These are phyloP conservation scores for Tauraco erythrolophus DNA, from an alignment of 2,113 vertebrate species.

Conservation along the genomic window DNA sequence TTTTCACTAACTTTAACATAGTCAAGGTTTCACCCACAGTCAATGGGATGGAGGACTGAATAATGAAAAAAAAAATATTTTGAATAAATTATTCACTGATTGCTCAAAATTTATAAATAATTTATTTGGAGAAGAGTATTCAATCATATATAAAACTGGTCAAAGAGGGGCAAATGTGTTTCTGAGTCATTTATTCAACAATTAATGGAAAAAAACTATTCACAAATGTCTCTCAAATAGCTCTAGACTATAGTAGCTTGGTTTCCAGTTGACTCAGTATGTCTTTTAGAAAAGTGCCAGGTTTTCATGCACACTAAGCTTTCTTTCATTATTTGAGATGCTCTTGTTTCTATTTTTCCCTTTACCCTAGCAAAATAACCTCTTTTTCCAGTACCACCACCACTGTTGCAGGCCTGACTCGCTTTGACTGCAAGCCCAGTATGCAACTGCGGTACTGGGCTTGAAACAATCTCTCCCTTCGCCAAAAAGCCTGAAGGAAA, in stretches of 20 bases:
- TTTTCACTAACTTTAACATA: not conserved
- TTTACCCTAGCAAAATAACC: not conserved
- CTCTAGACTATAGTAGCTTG: slow-evolving; percentile 12
- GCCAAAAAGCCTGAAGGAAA: not conserved
- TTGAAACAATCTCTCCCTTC: not conserved
- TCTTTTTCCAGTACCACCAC: not conserved
- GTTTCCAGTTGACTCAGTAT: slow-evolving; percentile 45
- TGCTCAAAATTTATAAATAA: slow-evolving; percentile 56
- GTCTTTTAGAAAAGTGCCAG: slow-evolving; percentile 33
- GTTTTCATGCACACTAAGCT: slow-evolving; percentile 20
- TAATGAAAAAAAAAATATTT: slow-evolving; percentile 47
- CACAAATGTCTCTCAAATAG: slow-evolving; percentile 44
- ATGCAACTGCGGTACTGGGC: not conserved
- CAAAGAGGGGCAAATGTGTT: slow-evolving; percentile 41
- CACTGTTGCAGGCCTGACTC: not conserved
- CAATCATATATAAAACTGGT: slow-evolving; percentile 8
- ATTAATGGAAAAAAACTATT: slow-evolving; percentile 15
- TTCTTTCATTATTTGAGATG: slow-evolving; percentile 8
- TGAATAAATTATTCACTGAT: slow-evolving; percentile 49
- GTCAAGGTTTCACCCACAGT: not conserved
- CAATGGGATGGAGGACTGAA: not conserved
- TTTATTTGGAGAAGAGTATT: slow-evolving; percentile 42
- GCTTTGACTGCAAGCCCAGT: not conserved
- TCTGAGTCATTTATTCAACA: slow-evolving; percentile 59
- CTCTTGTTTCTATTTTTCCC: slow-evolving; percentile 20